Evolutionary conservation across 2,797 vertebrate species (phyloP).

Genomic region (Diplodus puntazzo): DNA sequence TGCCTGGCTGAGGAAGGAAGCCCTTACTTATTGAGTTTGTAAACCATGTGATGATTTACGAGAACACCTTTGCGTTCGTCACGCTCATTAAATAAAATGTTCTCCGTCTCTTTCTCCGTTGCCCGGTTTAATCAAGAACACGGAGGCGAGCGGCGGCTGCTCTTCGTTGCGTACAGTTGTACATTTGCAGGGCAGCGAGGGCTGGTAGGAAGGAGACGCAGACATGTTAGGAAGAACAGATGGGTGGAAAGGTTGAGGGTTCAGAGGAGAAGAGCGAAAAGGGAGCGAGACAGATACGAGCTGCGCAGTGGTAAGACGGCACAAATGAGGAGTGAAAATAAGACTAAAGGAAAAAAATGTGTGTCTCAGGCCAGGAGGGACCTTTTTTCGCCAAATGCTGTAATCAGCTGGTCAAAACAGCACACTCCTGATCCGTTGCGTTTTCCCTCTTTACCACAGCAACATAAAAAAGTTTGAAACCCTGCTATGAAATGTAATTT

Average conservation of each 20-base stretch:
- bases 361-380: neutral
- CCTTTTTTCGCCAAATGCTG: slow-evolving; percentile 2
- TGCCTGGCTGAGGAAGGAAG: slow-evolving; percentile 95
- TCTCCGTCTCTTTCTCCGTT: slow-evolving; percentile 66
- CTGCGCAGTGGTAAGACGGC: neutral
- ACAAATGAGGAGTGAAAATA: neutral
- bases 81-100: slow-evolving; percentile 95
- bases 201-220: slow-evolving; percentile 2
- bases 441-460: slow-evolving; percentile 22
- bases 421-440: neutral
- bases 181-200: slow-evolving; percentile 16
- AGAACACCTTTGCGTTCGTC: slow-evolving; percentile 95
- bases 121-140: slow-evolving; percentile 90
- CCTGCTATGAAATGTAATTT: slow-evolving; percentile 38
- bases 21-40: slow-evolving; percentile 97
- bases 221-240: slow-evolving; percentile 5
- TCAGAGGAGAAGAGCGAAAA: neutral
- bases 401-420: slow-evolving; percentile 6
- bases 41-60: slow-evolving; percentile 98
- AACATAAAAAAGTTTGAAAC: slow-evolving; percentile 39
- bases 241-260: neutral
- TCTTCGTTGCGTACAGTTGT: slow-evolving; percentile 16
- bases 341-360: neutral
- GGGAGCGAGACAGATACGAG: neutral
- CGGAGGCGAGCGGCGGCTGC: slow-evolving; percentile 78